phyloP scores from a whole-genome alignment of 2,113 vertebrate genomes.

The Anarhynchus alexandrinus region DNA sequence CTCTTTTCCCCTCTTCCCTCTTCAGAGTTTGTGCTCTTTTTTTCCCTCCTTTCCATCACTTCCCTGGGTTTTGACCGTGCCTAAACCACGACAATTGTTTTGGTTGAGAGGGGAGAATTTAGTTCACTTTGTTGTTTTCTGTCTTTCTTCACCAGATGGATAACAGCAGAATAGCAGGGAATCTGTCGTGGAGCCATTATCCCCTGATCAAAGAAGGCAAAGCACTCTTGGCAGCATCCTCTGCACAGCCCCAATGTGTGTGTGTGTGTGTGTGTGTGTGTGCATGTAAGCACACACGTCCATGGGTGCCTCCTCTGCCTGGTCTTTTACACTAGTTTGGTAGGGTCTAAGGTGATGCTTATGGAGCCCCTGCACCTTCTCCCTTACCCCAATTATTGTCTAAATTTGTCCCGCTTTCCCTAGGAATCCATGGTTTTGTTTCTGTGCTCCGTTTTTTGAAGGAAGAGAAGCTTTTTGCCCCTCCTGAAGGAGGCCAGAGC shows the following conservation, averaged over 20 bases:
- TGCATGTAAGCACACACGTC: accelerated
- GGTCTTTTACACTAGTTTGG: not conserved
- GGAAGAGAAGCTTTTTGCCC: not conserved
- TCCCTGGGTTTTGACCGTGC: not conserved
- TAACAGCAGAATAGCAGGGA: not conserved
- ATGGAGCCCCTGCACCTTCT: not conserved
- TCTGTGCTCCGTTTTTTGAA: not conserved
- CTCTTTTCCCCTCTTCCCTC: not conserved
- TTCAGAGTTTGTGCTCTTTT: not conserved
- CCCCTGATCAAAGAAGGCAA: not conserved
- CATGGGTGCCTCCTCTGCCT: not conserved
- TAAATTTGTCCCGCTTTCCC: not conserved
- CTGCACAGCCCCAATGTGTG: not conserved
- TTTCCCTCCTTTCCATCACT: not conserved
- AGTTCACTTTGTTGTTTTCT: not conserved
- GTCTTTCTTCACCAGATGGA: not conserved
- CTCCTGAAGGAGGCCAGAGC: not conserved
- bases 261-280: too few relatives aligned
- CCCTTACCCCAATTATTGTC: not conserved
- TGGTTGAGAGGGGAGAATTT: not conserved
- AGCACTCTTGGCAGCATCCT: not conserved
- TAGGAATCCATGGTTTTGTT: not conserved
- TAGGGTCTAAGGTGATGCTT: not conserved
- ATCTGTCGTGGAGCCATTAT: not conserved
- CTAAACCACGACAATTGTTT: too few relatives aligned